Evolutionary conservation across 2,888 invertebrate species (phyloP), one percentile per base, ranked within the genome.

Genomic region (Leucoptera coffeella): DNA sequence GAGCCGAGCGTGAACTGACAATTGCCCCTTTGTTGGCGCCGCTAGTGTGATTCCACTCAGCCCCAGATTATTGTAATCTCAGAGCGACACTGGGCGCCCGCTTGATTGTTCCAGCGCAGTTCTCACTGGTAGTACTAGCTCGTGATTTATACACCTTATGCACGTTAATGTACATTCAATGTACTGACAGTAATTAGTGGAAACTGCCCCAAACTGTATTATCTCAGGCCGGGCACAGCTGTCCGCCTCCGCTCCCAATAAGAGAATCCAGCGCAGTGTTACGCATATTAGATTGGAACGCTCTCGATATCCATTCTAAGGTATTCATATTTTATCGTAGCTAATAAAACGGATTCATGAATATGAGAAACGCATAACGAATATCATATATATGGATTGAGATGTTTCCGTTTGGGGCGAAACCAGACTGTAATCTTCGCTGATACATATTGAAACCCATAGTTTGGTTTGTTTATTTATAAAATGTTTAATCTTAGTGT

Each of bases 321-420:
- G 71, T 69, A 69, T 71, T 69, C 72, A 72, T 72, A 72, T 72
- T 72, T 72, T 72, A 72, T 72, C 67, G 67, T 56, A 62, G 62
- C 69, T 71, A 72, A 72, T 72, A 72, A 72, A 72, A 71, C 59
- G 71, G 71, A 71, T 72, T 69, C 72, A 71, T 65, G 72, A 71
- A 69, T 67, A 69, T 69, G 69, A 67, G 65, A 69, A 67, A 67
- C 67, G 69, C 67, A 69, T 69, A 65, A 69, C 69, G 65, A 62
- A 69, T 69, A 62, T 51, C 58, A 57, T 69, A 69, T 69, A 69
- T 69, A 69, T 69, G 65, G 67, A 55, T 49, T 51, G 56, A 59
- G 62, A 58, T 60, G 58, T 50, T 50, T 56, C 45, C 53, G 46
- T 50, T 47, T n/a, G n/a, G n/a, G n/a, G n/a, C n/a, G n/a, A n/a